These are phyloP conservation scores for Lophius americanus DNA, from an alignment of 2,797 vertebrate species.

Conservation along the genomic window DNA sequence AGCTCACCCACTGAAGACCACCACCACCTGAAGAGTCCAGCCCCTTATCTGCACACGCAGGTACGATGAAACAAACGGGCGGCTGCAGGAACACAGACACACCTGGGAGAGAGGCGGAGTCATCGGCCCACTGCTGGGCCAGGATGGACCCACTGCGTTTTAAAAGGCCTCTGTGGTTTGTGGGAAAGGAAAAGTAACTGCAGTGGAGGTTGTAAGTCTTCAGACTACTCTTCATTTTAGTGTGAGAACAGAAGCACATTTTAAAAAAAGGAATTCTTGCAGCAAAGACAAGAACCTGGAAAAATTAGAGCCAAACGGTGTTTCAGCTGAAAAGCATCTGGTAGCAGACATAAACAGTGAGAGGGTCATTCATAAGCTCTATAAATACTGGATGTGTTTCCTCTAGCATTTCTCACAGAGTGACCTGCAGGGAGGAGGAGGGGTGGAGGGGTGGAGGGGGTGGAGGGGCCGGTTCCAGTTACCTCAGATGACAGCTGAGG, in stretches of 20 bases:
- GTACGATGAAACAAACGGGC: slow-evolving; percentile 21
- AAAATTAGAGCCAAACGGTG: slow-evolving; percentile 2
- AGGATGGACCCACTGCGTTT: slow-evolving; percentile 46
- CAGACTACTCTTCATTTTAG: slow-evolving; percentile 27
- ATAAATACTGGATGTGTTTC: slow-evolving; percentile 73
- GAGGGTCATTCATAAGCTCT: slow-evolving; percentile 28
- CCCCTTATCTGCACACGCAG: slow-evolving; percentile 46
- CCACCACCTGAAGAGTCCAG: slow-evolving; percentile 43
- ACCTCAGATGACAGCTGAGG: slow-evolving; percentile 83
- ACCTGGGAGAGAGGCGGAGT: slow-evolving; percentile 31
- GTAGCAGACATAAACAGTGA: slow-evolving; percentile 55
- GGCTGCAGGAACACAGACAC: slow-evolving; percentile 18
- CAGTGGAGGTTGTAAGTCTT: slow-evolving; percentile 41
- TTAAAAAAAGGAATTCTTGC: slow-evolving; percentile 6
- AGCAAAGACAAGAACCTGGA: not conserved
- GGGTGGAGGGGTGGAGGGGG: slow-evolving; percentile 29
- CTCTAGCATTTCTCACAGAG: slow-evolving; percentile 69
- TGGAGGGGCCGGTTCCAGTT: slow-evolving; percentile 62
- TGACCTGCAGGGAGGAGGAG: slow-evolving; percentile 42
- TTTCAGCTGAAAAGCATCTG: slow-evolving; percentile 23
- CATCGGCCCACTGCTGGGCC: slow-evolving; percentile 42
- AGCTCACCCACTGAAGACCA: slow-evolving; percentile 11
- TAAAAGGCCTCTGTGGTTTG: slow-evolving; percentile 47
- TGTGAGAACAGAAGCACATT: slow-evolving; percentile 29
- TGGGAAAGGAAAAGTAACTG: slow-evolving; percentile 44